Conservation (phyloP, 2,888 invertebrate genomes). For the Crocallis elinguaria region DNA sequence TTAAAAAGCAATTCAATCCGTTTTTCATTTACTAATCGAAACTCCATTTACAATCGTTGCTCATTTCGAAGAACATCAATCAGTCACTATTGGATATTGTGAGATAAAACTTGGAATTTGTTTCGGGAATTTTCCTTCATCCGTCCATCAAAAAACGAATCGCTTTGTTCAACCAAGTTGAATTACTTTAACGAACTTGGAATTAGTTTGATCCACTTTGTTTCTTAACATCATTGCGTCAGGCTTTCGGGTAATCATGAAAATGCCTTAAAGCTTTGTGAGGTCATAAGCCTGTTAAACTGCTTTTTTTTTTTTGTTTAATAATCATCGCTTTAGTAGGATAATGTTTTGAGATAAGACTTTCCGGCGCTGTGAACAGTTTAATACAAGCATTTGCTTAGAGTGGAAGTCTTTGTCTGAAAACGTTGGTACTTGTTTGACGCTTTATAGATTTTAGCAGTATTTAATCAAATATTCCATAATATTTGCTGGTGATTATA, state of each 20-base stretch:
- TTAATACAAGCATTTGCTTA: not conserved
- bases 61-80: conserved; percentile 30
- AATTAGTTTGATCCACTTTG: conserved; percentile 43
- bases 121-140: conserved; percentile 33
- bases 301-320: not conserved
- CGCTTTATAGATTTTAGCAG: too few species aligned
- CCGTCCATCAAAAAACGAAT: conserved; percentile 36
- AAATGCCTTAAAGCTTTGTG: conserved; percentile 20
- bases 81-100: conserved; percentile 33
- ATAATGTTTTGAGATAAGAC: not conserved
- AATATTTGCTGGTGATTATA: too few species aligned
- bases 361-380: not conserved
- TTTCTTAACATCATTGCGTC: conserved; percentile 23
- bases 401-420: too few species aligned
- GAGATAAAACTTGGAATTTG: conserved; percentile 38
- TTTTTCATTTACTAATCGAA: conserved; percentile 20
- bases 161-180: conserved; percentile 40
- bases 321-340: not conserved
- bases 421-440: too few species aligned
- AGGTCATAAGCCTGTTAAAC: conserved; percentile 12
- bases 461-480: too few species aligned
- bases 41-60: conserved; percentile 11
- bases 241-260: conserved; percentile 19
- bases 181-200: conserved; percentile 41
- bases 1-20: conserved; percentile 19